Evolutionary conservation across 2,113 vertebrate genomes (phyloP).

Genomic region (Procavia capensis): DNA sequence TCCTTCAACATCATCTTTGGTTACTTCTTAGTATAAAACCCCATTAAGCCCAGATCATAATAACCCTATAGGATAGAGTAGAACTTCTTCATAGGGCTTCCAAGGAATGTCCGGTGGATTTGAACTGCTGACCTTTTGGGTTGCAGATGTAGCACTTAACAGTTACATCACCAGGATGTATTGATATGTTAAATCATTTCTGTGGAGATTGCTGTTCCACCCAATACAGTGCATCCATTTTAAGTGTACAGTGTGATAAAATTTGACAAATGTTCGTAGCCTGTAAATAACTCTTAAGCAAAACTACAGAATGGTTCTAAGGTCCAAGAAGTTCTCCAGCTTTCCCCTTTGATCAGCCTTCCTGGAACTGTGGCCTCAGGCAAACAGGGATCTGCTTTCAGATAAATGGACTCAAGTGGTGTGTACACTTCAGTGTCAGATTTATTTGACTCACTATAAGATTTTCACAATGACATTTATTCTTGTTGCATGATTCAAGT

Average conservation of each 20-base stretch:
- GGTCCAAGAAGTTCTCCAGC: background rate
- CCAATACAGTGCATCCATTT: background rate
- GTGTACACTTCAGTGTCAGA: background rate
- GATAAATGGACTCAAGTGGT: background rate
- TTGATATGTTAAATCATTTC: background rate
- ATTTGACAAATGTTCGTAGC: background rate
- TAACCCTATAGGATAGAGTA: too few relatives aligned
- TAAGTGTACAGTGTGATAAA: background rate
- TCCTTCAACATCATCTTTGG: background rate
- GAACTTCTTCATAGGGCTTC: too few relatives aligned
- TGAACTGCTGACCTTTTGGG: too few relatives aligned
- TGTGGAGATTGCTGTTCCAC: background rate
- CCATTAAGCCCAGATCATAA: too few relatives aligned
- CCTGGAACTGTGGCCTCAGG: background rate
- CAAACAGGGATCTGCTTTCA: background rate
- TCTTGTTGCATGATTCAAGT: background rate
- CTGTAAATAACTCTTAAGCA: background rate
- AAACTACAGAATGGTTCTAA: background rate
- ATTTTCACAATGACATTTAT: background rate
- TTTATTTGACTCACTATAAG: slow-evolving; percentile 13
- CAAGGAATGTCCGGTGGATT: too few relatives aligned
- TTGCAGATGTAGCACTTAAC: too few relatives aligned
- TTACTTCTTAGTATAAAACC: too few relatives aligned
- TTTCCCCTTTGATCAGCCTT: too few relatives aligned
- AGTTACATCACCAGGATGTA: too few relatives aligned